Evolutionary conservation across 2,888 invertebrate species (phyloP), one percentile per base, ranked within the genome.

Genomic region (Sussaba pulchella): DNA sequence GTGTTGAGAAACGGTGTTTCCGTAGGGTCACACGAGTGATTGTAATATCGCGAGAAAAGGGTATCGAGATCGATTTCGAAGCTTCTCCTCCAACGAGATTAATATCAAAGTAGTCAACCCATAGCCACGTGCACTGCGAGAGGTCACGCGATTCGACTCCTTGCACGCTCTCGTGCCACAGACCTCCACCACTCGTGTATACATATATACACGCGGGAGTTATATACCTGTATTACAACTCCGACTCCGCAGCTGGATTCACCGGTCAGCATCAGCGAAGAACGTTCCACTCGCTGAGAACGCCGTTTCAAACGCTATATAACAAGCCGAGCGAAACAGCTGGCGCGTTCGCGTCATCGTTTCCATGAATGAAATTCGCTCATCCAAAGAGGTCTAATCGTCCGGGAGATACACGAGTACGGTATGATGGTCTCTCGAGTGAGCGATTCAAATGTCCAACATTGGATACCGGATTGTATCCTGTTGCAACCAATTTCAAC

Each of bases 291-390:
- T 66, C 45, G 66, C 64, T 47, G 57, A 45, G 41, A 36, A 45
- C 45, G 54, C n/a, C 57, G 45, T 4, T 45, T 45, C 52, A n/a
- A 39, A 9, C 50, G 21, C 19, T 54, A 45, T 57, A 54, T 54
- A 57, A 74, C 73, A 57, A n/a, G 14, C 41, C 57, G 14, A 24
- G 43, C 36, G 31, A 50, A 74, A 66, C 73, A 74, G 73, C 73
- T 74, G 73, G 64, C 36, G 57, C 57, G 19, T 45, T 64, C 73
- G 66, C 66, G 64, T 66, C 73, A 57, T 66, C 73, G 72, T 64
- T 74, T 66, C 54, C 73, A 74, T 74, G 73, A 74, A 74, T 74
- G 73, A 59, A 66, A 66, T 66, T 9, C 41, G 39, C 73, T 66
- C 52, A 45, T 45, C 73, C 66, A 74, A 66, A 74, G 72, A 54